These are phyloP conservation scores for Ormyrus rosae DNA, from an alignment of 2,888 invertebrate species.

Conservation along the genomic window DNA sequence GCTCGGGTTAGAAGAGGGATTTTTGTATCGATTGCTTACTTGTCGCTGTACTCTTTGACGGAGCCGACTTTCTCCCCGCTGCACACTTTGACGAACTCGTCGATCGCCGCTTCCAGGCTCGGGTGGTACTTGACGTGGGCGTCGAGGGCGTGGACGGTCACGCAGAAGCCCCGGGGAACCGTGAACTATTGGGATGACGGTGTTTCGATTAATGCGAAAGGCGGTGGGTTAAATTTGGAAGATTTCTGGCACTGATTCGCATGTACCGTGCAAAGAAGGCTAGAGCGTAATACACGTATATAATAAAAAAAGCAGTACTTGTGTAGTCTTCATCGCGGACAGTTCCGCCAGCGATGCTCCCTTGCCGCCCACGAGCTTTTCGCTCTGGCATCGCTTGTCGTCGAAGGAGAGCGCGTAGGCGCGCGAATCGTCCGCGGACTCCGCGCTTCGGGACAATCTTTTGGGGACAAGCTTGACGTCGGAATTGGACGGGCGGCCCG, in stretches of 20 bases:
- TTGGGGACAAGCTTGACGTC: no score
- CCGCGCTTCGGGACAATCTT: no score
- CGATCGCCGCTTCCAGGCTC: constrained; percentile 76
- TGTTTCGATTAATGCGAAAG: constrained; percentile 37
- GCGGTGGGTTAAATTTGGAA: no score
- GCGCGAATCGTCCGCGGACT: constrained; percentile 58
- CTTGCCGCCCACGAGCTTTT: constrained; percentile 85
- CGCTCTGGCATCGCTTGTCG: constrained; percentile 77
- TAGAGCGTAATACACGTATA: constrained; percentile 14
- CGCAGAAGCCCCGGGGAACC: constrained; percentile 84
- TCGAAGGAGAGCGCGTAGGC: constrained; percentile 76
- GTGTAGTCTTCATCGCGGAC: constrained; percentile 74
- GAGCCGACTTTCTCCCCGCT: constrained; percentile 76
- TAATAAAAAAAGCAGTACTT: constrained; percentile 71
- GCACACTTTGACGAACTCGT: constrained; percentile 77
- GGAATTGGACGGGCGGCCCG: no score
- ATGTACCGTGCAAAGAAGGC: no score
- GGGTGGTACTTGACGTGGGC: constrained; percentile 78
- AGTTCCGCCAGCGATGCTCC: constrained; percentile 86
- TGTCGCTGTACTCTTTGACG: constrained; percentile 78
- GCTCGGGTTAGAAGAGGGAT: no score
- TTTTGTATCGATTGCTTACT: no score
- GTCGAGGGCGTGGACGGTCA: constrained; percentile 81
- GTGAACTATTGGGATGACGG: constrained; percentile 72
- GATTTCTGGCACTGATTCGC: no score